phyloP scores from a whole-genome alignment of 2,113 vertebrate genomes.

The Hipposideros armiger region DNA sequence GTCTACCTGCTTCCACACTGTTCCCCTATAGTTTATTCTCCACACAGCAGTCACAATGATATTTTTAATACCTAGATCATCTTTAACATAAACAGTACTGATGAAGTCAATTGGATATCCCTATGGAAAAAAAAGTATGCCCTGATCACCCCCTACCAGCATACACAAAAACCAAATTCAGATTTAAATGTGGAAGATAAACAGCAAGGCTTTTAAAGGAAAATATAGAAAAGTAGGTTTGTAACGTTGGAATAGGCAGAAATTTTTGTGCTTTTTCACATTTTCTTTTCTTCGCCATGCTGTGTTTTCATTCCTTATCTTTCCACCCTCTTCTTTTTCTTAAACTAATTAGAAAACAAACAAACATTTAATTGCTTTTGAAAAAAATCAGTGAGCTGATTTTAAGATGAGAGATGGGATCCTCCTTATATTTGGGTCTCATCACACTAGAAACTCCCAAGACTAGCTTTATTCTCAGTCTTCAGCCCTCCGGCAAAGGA shows the following conservation, averaged over 20 bases:
- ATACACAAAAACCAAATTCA: conserved; percentile 6
- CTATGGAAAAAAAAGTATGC: not conserved
- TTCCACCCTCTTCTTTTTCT: not conserved
- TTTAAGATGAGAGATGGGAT: not conserved
- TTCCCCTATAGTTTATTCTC: not conserved
- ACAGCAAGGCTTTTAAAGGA: not conserved
- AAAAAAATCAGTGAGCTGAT: not conserved
- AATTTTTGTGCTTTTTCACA: not conserved
- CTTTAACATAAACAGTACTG: conserved; percentile 1
- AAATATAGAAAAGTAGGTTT: not conserved
- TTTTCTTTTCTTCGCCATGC: not conserved
- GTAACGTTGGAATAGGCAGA: not conserved
- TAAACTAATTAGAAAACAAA: not conserved
- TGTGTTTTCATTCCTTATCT: not conserved
- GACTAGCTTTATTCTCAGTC: not conserved
- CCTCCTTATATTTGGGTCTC: not conserved
- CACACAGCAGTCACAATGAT: not conserved
- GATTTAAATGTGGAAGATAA: conserved; percentile 26
- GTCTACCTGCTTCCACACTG: not conserved
- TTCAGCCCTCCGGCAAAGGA: not conserved
- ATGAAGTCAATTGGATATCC: not conserved
- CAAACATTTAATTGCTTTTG: not conserved
- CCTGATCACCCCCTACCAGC: not conserved
- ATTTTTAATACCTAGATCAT: not conserved
- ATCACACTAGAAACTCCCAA: not conserved